phyloP scores from a whole-genome alignment of 2,797 vertebrate genomes.

The Rhinophrynus dorsalis region DNA sequence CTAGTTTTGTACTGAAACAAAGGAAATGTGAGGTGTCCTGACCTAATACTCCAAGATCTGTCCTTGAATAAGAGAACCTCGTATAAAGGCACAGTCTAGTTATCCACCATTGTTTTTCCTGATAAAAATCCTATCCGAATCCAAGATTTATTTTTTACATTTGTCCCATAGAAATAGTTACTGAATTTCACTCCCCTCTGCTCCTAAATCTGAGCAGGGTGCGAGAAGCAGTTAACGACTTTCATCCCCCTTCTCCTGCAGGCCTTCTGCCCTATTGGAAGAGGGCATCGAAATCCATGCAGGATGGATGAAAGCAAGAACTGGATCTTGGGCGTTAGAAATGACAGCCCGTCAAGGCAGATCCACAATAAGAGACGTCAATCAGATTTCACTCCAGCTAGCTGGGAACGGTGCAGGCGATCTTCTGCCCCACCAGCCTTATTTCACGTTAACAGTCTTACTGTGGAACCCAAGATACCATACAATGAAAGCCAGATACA shows the following conservation, averaged over 20 bases:
- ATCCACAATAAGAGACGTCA: not conserved
- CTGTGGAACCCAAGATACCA: not conserved
- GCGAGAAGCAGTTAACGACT: conserved; percentile 27
- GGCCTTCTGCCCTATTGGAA: conserved; percentile 38
- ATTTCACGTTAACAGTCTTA: not conserved
- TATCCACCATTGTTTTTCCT: too few relatives aligned
- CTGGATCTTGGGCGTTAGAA: not conserved
- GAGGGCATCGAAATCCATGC: conserved; percentile 32
- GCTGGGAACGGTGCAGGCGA: conserved; percentile 20
- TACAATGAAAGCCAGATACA: not conserved
- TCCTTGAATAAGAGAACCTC: too few relatives aligned
- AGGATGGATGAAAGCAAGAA: conserved; percentile 1
- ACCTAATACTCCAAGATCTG: too few relatives aligned
- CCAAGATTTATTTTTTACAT: too few relatives aligned
- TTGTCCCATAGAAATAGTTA: too few relatives aligned
- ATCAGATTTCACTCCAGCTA: not conserved
- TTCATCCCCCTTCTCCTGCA: conserved; percentile 42
- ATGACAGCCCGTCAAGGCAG: not conserved
- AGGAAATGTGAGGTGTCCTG: too few relatives aligned
- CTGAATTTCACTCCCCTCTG: too few relatives aligned
- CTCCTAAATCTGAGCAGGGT: not conserved
- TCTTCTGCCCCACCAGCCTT: conserved; percentile 11
- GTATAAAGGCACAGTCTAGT: too few relatives aligned
- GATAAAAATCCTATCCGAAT: too few relatives aligned
- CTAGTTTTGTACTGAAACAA: too few relatives aligned